phyloP scores from a whole-genome alignment of 2,113 vertebrate genomes.

The Tauraco erythrolophus region DNA sequence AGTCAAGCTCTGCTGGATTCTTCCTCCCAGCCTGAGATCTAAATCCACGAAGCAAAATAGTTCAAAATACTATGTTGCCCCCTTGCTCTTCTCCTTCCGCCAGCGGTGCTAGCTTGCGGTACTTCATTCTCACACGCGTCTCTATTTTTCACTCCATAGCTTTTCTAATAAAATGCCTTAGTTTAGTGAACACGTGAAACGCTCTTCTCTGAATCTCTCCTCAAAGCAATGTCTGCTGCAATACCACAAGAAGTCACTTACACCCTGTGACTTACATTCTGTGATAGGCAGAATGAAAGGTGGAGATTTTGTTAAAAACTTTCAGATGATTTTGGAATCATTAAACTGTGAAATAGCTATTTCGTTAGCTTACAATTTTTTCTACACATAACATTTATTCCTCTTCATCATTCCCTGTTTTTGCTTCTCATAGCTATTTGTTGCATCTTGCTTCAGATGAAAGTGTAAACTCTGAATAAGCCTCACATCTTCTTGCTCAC shows the following conservation, averaged over 20 bases:
- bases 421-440: neutral
- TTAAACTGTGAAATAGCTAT: conserved; percentile 23
- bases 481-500: neutral
- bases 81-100: neutral
- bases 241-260: neutral
- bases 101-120: neutral
- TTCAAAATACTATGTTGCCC: neutral
- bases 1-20: neutral
- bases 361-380: neutral
- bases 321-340: conserved; percentile 4
- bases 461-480: neutral
- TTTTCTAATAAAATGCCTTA: neutral
- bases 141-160: neutral
- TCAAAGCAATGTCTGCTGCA: neutral
- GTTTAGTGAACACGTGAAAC: neutral
- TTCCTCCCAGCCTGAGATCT: neutral
- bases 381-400: neutral
- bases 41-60: neutral
- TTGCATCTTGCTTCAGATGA: neutral
- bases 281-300: neutral
- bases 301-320: neutral
- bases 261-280: neutral
- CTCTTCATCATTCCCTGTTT: neutral
- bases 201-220: neutral
- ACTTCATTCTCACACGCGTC: neutral